A percentile compares a stretch with the other conserved stretches of the same genome.
Evolutionary conservation across 2,888 invertebrate genomes (phyloP).

Genomic region (Actias luna): DNA sequence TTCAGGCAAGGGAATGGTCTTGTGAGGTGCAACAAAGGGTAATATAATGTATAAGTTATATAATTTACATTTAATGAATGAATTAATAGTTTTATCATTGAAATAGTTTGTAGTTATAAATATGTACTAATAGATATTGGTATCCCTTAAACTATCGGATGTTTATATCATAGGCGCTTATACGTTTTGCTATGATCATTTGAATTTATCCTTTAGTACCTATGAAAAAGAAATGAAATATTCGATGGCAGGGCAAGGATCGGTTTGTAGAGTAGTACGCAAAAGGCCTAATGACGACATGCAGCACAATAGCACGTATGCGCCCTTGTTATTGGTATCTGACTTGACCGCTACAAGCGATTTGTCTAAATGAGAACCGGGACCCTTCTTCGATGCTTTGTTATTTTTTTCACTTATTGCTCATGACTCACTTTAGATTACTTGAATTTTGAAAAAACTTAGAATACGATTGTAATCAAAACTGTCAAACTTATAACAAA

Average conservation of each 20-base stretch:
- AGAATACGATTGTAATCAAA: neutral
- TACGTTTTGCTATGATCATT: slow-evolving; percentile 23
- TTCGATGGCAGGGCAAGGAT: slow-evolving; percentile 31
- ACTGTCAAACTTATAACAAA: no score
- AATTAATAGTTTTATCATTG: no score
- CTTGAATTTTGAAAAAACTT: neutral
- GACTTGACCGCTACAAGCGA: slow-evolving; percentile 80
- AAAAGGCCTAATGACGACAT: slow-evolving; percentile 77
- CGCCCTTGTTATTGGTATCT: slow-evolving; percentile 79
- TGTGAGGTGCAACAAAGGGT: no score
- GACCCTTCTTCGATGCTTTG: slow-evolving; percentile 64
- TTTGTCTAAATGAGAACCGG: slow-evolving; percentile 82
- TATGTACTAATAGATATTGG: neutral
- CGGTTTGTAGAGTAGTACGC: slow-evolving; percentile 52
- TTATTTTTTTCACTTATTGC: slow-evolving; percentile 58
- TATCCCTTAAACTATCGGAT: slow-evolving; percentile 10
- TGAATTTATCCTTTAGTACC: slow-evolving; percentile 41
- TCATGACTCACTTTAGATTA: neutral
- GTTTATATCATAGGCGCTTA: slow-evolving; percentile 1
- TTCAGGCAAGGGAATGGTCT: no score
- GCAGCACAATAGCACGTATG: slow-evolving; percentile 76
- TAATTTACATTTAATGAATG: no score
- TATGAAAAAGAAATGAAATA: slow-evolving; percentile 43
- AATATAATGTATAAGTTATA: no score
- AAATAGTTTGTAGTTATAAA: neutral